Conservation (phyloP, 2,113 vertebrate genomes). For the Hyperopisus bebe region DNA sequence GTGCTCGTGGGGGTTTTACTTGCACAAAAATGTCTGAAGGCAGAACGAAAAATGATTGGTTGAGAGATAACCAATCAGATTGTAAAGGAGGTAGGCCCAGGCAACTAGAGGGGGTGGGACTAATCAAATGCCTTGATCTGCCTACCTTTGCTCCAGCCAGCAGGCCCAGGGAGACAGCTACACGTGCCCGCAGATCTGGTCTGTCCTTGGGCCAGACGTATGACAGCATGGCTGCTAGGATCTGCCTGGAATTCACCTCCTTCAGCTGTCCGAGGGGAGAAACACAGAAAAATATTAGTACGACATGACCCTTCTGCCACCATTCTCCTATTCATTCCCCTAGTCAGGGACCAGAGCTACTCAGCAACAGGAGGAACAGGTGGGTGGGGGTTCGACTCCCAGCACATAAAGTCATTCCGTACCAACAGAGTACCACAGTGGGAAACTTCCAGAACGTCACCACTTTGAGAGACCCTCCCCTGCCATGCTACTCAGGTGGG, state of each 20-base stretch:
- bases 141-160: conserved; percentile 85
- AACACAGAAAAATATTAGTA: conserved; percentile 31
- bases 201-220: conserved; percentile 94
- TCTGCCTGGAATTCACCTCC: conserved; percentile 77
- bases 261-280: conserved; percentile 64
- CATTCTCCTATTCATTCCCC: background rate
- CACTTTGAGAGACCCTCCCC: background rate
- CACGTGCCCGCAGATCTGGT: conserved; percentile 85
- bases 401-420: background rate
- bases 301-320: background rate
- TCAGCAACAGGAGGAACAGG: background rate
- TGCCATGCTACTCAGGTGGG: background rate
- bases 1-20: background rate
- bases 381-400: background rate
- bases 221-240: conserved; percentile 82
- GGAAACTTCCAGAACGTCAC: background rate
- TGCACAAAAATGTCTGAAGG: background rate
- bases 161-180: conserved; percentile 79
- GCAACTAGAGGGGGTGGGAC: background rate
- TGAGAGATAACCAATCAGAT: background rate
- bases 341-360: background rate
- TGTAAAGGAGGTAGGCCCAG: background rate
- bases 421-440: background rate
- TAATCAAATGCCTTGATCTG: background rate
- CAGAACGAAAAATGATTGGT: background rate